Evolutionary conservation across 2,113 vertebrate genomes (phyloP).

Genomic region (Gnathonemus longibarbis): DNA sequence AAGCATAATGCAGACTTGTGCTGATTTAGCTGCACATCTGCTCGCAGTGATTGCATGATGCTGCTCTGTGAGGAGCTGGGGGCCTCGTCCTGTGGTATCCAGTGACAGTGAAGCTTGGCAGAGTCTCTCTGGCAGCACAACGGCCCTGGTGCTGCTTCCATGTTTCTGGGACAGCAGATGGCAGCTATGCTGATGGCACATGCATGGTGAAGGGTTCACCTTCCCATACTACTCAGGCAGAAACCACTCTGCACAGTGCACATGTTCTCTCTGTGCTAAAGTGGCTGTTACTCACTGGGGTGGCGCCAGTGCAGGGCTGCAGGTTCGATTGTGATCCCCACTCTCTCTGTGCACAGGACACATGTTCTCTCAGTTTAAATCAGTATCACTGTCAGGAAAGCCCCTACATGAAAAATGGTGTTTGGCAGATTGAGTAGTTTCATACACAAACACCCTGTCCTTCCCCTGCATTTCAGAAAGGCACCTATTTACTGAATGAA

Average conservation of each 20-base stretch:
- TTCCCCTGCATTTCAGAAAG: not conserved
- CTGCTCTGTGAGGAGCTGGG: not conserved
- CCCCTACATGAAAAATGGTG: not conserved
- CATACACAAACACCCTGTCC: not conserved
- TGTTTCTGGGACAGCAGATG: not conserved
- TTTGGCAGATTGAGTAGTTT: not conserved
- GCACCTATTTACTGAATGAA: not conserved
- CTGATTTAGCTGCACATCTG: not conserved
- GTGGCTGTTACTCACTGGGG: not conserved
- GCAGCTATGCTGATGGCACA: not conserved
- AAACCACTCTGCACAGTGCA: not conserved
- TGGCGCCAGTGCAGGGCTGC: not conserved
- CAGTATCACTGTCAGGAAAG: not conserved
- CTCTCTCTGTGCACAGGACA: not conserved
- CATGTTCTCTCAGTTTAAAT: not conserved
- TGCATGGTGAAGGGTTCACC: not conserved
- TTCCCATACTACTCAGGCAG: not conserved
- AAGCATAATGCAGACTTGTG: not conserved
- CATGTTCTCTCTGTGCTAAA: no score
- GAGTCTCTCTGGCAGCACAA: not conserved
- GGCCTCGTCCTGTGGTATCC: not conserved
- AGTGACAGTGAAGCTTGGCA: not conserved
- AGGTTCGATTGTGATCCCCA: not conserved
- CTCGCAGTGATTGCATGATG: not conserved
- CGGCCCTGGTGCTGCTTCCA: not conserved